Conservation (phyloP, 1,140 invertebrate species). For the Probaryconus sp. region DNA sequence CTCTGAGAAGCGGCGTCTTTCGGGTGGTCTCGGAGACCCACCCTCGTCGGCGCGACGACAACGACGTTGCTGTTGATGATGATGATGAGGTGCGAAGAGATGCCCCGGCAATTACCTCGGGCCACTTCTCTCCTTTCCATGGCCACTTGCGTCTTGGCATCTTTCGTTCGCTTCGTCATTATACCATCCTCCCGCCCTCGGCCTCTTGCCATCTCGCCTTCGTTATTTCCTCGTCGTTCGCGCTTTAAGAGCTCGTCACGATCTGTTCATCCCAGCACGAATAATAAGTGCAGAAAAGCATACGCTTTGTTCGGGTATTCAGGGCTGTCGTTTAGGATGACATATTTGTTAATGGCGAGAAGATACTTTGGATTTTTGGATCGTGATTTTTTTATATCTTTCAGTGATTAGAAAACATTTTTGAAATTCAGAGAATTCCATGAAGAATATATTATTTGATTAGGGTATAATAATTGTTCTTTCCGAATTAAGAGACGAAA, state of each 20-base stretch:
- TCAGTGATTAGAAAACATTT: too few relatives aligned
- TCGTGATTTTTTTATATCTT: too few relatives aligned
- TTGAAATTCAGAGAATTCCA: too few relatives aligned
- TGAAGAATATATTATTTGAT: too few relatives aligned
- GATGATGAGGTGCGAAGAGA: conserved; percentile 79
- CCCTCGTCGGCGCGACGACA: conserved; percentile 69
- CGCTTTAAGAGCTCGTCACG: conserved; percentile 50
- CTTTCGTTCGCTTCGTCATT: conserved; percentile 66
- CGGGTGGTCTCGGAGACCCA: conserved; percentile 62
- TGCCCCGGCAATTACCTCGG: conserved; percentile 75
- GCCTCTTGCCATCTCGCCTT: conserved; percentile 31
- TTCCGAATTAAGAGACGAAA: too few relatives aligned
- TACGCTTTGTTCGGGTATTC: conserved; percentile 30
- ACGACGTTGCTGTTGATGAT: conserved; percentile 75
- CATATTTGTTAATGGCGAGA: conserved; percentile 35
- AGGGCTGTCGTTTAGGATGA: conserved; percentile 34
- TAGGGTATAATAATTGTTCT: too few relatives aligned
- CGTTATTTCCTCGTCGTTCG: conserved; percentile 43
- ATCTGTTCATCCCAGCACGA: conserved; percentile 29
- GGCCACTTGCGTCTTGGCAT: conserved; percentile 52
- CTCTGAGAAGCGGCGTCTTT: conserved; percentile 40
- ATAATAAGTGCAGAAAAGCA: conserved; percentile 53
- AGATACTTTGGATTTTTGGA: background rate
- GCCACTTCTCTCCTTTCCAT: conserved; percentile 60
- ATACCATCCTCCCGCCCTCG: conserved; percentile 54